Evolutionary conservation across 1,140 invertebrate species (phyloP).

Genomic region (Leptinotarsa texana): DNA sequence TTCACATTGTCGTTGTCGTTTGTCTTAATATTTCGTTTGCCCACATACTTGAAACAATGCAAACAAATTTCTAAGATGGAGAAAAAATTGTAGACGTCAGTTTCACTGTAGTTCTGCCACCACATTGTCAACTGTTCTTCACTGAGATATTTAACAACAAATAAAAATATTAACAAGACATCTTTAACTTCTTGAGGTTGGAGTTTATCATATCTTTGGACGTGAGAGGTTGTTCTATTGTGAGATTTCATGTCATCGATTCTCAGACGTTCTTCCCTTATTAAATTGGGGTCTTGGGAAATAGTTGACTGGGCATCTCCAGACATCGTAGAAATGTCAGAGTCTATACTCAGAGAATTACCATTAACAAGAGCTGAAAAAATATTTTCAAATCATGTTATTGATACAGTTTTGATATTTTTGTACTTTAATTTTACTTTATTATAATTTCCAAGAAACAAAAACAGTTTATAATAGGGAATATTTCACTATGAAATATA

Average conservation of each 20-base stretch:
- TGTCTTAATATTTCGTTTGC: constrained; percentile 68
- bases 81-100: constrained; percentile 79
- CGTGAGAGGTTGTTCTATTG: constrained; percentile 59
- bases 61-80: constrained; percentile 79
- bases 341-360: constrained; percentile 66
- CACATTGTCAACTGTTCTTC: constrained; percentile 87
- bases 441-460: no score
- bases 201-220: constrained; percentile 75
- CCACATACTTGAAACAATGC: constrained; percentile 86
- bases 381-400: constrained; percentile 16
- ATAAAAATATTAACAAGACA: constrained; percentile 86
- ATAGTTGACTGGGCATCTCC: constrained; percentile 63
- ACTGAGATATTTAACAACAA: constrained; percentile 86
- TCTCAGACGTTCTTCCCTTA: constrained; percentile 54
- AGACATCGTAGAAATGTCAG: constrained; percentile 64
- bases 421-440: no score
- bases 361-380: constrained; percentile 58
- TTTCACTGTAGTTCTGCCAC: constrained; percentile 83
- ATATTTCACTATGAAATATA: no score
- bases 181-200: constrained; percentile 79
- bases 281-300: constrained; percentile 67
- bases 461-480: no score
- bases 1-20: constrained; percentile 59
- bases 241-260: constrained; percentile 52
- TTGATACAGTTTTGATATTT: no score